Conservation (phyloP, 2,113 vertebrate species). For the Physeter macrocephalus region DNA sequence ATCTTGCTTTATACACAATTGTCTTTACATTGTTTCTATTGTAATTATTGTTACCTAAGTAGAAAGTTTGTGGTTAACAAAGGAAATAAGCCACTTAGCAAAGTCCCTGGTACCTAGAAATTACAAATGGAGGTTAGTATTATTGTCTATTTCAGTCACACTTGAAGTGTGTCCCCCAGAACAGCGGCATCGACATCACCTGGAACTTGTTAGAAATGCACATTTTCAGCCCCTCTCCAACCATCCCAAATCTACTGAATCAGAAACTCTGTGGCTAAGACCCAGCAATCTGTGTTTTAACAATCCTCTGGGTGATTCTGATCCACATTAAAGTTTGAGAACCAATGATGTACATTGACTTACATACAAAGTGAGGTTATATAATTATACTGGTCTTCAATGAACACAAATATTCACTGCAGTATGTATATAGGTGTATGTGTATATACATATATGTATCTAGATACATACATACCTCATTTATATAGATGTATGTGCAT, state of each 20-base stretch:
- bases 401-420: background rate
- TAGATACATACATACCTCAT: background rate
- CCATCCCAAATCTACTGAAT: background rate
- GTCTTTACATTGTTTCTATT: background rate
- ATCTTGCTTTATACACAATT: background rate
- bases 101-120: background rate
- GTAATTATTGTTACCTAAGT: background rate
- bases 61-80: background rate
- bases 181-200: background rate
- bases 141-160: background rate
- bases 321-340: background rate
- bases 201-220: background rate
- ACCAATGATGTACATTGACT: background rate
- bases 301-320: background rate
- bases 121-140: background rate
- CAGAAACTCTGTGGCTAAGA: background rate
- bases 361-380: background rate
- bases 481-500: background rate
- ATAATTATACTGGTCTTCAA: background rate
- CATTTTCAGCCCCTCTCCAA: background rate
- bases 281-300: background rate
- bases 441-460: background rate
- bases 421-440: background rate
- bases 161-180: background rate
- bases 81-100: background rate